A percentile compares a stretch with the other conserved stretches of the same genome.
These are phyloP conservation scores for Camptogramma bilineatum DNA, from an alignment of 2,888 invertebrate species.

Conservation along the genomic window DNA sequence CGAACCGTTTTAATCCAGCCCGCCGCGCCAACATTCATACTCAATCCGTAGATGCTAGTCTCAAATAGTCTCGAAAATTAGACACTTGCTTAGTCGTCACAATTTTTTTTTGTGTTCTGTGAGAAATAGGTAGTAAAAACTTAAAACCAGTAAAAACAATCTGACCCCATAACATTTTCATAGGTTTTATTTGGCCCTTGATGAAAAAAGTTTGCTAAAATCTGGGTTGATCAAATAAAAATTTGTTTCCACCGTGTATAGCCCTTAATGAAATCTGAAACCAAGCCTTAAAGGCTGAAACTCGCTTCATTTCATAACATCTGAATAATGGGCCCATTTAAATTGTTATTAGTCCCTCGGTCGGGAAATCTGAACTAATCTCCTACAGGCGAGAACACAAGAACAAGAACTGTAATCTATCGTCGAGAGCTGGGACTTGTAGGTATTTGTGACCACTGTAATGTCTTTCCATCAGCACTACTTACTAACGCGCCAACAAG, in stretches of 20 bases:
- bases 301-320: slow-evolving; percentile 36
- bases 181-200: too few species aligned
- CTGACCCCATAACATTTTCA: too few species aligned
- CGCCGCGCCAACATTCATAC: too few species aligned
- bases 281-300: slow-evolving; percentile 18
- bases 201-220: too few species aligned
- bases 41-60: too few species aligned
- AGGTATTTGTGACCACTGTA: slow-evolving; percentile 43
- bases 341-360: slow-evolving; percentile 45
- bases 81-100: too few species aligned
- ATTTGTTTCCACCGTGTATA: neutral
- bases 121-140: too few species aligned
- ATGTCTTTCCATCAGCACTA: slow-evolving; percentile 11
- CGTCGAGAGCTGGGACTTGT: slow-evolving; percentile 42
- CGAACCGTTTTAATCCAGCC: too few species aligned
- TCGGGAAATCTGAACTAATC: slow-evolving; percentile 54
- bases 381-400: slow-evolving; percentile 53
- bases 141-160: too few species aligned
- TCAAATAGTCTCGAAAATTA: too few species aligned
- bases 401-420: slow-evolving; percentile 58
- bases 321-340: slow-evolving; percentile 43
- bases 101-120: too few species aligned
- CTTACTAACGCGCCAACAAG: neutral
- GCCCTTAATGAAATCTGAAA: slow-evolving; percentile 4
- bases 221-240: too few species aligned